These are phyloP conservation scores for Tetrapedia diversipes DNA, from an alignment of 2,888 invertebrate species.

Conservation along the genomic window DNA sequence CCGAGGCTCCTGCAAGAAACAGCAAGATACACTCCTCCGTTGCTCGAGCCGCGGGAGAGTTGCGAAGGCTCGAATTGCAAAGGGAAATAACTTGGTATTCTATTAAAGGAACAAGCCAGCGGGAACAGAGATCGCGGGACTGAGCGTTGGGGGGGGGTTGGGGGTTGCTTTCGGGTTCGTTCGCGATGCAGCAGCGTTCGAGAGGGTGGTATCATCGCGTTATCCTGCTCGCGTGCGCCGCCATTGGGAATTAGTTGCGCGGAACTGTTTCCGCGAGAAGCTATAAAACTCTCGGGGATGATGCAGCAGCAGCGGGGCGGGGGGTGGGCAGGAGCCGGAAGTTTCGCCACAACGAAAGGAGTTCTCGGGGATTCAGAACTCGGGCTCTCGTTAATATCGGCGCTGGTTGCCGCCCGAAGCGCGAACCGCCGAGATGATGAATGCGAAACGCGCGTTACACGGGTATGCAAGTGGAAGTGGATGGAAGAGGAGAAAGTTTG, in stretches of 20 bases:
- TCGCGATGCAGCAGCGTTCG: slow-evolving; percentile 17
- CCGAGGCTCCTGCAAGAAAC: no score
- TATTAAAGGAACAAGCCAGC: slow-evolving; percentile 51
- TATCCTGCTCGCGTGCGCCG: slow-evolving; percentile 18
- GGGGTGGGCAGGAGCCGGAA: slow-evolving; percentile 25
- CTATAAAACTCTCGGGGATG: slow-evolving; percentile 53
- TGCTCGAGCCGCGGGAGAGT: slow-evolving; percentile 19
- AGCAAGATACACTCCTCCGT: no score
- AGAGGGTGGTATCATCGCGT: slow-evolving; percentile 10
- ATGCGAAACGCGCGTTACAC: slow-evolving; percentile 43
- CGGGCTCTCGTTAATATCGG: slow-evolving; percentile 44
- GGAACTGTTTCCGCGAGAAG: slow-evolving; percentile 54
- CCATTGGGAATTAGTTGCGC: slow-evolving; percentile 64
- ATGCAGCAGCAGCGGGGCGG: neutral
- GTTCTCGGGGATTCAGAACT: slow-evolving; percentile 47
- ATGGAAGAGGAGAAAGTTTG: slow-evolving; percentile 9
- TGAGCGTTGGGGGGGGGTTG: no score
- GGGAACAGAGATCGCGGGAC: slow-evolving; percentile 29
- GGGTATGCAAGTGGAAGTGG: slow-evolving; percentile 29
- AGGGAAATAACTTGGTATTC: slow-evolving; percentile 73
- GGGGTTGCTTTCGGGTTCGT: slow-evolving; percentile 17
- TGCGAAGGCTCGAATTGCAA: slow-evolving; percentile 66
- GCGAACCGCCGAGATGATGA: slow-evolving; percentile 39
- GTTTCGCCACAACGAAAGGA: slow-evolving; percentile 53
- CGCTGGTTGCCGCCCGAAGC: slow-evolving; percentile 29